phyloP scores from a whole-genome alignment of 2,888 invertebrate species.

The Ophion costatus region DNA sequence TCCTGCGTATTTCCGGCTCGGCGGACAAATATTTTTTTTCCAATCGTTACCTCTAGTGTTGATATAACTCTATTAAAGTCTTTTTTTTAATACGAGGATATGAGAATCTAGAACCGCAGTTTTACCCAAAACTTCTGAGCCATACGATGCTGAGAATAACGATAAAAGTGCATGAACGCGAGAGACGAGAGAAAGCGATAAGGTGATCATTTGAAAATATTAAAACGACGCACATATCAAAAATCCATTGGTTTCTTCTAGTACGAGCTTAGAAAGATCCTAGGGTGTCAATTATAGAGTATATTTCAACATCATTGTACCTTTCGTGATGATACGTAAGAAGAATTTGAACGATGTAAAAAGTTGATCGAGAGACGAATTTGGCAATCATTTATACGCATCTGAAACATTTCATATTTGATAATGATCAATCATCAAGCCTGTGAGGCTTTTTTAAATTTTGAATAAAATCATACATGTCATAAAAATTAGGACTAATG shows the following conservation, averaged over 20 bases:
- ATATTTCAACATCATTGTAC: constrained; percentile 60
- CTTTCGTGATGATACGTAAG: constrained; percentile 35
- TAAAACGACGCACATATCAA: constrained; percentile 69
- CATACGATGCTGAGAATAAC: constrained; percentile 67
- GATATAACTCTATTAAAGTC: neutral
- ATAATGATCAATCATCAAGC: constrained; percentile 40
- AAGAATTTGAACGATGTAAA: constrained; percentile 15
- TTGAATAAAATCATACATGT: constrained; percentile 34
- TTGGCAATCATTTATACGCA: constrained; percentile 47
- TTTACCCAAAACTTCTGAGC: neutral
- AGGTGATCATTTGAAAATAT: constrained; percentile 11
- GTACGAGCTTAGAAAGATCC: constrained; percentile 64
- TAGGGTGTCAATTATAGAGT: constrained; percentile 69
- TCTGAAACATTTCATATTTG: constrained; percentile 33
- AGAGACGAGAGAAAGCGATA: neutral
- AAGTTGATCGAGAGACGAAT: constrained; percentile 16
- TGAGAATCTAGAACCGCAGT: neutral
- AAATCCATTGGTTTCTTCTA: constrained; percentile 58
- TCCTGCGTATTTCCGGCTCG: constrained; percentile 30
- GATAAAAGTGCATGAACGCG: constrained; percentile 42
- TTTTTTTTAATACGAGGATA: neutral
- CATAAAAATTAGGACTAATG: constrained; percentile 33
- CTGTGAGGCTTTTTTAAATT: constrained; percentile 44
- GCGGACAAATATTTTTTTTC: constrained; percentile 41
- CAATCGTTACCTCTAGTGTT: constrained; percentile 8